Evolutionary conservation across 2,888 invertebrate species (phyloP).

Genomic region (Epirrhoe alternata): DNA sequence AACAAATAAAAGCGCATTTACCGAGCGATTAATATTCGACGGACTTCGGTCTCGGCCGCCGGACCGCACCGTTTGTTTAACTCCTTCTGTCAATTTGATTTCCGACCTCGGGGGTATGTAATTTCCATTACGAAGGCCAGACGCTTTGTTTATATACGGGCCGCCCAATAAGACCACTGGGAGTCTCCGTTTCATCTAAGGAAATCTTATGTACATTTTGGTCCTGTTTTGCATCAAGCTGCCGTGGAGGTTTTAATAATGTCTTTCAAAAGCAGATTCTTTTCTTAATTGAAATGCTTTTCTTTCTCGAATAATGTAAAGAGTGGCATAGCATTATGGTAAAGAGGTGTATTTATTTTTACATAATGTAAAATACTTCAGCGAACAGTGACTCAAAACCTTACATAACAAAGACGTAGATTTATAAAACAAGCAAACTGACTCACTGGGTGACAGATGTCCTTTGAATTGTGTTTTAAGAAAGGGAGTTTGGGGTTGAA

Average conservation of each 20-base stretch:
- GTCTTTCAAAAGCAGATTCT: constrained; percentile 30
- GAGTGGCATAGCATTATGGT: constrained; percentile 26
- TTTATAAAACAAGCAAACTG: neutral
- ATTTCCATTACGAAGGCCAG: constrained; percentile 80
- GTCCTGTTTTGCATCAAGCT: constrained; percentile 40
- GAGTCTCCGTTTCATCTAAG: constrained; percentile 65
- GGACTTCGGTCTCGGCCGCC: constrained; percentile 71
- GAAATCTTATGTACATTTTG: constrained; percentile 51
- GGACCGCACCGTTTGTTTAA: constrained; percentile 84
- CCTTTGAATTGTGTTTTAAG: neutral
- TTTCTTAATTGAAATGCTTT: constrained; percentile 34
- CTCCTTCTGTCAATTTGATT: constrained; percentile 85
- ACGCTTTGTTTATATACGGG: constrained; percentile 76
- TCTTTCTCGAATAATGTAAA: constrained; percentile 22
- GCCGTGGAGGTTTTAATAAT: constrained; percentile 42
- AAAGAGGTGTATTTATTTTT: constrained; percentile 26
- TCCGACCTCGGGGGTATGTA: constrained; percentile 82
- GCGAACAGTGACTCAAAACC: neutral
- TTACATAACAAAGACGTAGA: neutral
- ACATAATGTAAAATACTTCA: constrained; percentile 26
- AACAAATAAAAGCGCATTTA: constrained; percentile 82
- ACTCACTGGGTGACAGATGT: neutral
- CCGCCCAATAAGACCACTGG: constrained; percentile 67
- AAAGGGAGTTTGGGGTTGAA: neutral
- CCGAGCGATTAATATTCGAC: constrained; percentile 80